Evolutionary conservation across 2,113 vertebrate genomes (phyloP).

Genomic region (Lipophrys pholis): DNA sequence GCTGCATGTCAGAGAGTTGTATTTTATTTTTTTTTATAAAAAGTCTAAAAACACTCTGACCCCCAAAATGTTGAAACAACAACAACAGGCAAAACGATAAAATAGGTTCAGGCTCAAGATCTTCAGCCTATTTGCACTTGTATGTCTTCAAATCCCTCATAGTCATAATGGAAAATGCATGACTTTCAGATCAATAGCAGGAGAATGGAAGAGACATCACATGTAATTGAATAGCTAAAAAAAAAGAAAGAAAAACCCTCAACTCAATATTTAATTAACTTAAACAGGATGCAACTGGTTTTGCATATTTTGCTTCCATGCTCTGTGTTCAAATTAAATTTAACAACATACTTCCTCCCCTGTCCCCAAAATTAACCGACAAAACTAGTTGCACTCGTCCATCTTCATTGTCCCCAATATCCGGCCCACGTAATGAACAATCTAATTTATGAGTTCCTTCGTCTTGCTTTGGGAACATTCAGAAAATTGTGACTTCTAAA

Average conservation of each 20-base stretch:
- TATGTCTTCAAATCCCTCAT: conserved; percentile 9
- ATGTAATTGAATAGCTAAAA: conserved; percentile 44
- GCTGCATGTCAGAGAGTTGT: too few relatives aligned
- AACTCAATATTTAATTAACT: conserved; percentile 46
- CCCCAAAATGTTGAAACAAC: background rate
- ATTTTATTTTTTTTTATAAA: too few relatives aligned
- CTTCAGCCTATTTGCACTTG: conserved; percentile 15
- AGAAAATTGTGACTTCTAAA: conserved; percentile 32
- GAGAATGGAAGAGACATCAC: conserved; percentile 35
- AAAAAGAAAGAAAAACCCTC: conserved; percentile 17
- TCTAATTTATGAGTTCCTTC: conserved; percentile 8
- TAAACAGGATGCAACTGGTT: conserved; percentile 28
- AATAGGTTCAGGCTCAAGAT: background rate
- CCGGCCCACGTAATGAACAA: conserved; percentile 32
- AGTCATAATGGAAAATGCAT: conserved; percentile 26
- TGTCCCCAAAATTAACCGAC: conserved; percentile 20
- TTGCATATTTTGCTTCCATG: conserved; percentile 13
- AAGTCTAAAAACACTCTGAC: background rate
- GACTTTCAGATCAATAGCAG: conserved; percentile 51
- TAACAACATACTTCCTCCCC: conserved; percentile 19
- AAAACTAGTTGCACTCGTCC: conserved; percentile 16
- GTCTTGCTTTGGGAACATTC: conserved; percentile 14
- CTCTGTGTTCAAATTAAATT: conserved; percentile 28
- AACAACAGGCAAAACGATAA: background rate
- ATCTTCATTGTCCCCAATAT: conserved; percentile 18